Percentiles rank a stretch among this genome's conserved stretches.
Conservation (phyloP, 1,140 invertebrate genomes). For the Lordiphosa stackelbergi region DNA sequence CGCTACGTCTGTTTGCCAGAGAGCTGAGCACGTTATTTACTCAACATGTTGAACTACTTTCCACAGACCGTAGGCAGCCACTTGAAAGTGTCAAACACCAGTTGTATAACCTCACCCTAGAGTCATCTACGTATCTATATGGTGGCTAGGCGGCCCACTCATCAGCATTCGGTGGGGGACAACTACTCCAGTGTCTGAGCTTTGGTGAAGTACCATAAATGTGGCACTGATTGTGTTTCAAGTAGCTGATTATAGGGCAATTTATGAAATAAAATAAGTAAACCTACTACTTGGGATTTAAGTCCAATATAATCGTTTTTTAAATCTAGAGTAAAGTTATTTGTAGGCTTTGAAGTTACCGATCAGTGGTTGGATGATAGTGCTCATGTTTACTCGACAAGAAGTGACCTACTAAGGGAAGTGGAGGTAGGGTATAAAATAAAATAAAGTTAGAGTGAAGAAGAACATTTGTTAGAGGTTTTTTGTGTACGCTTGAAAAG, state of each 20-base stretch:
- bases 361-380: slow-evolving; percentile 19
- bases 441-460: not conserved
- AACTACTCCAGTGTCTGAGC: slow-evolving; percentile 44
- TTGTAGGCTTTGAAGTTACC: slow-evolving; percentile 55
- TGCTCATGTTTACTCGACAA: slow-evolving; percentile 1
- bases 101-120: slow-evolving; percentile 51
- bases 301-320: slow-evolving; percentile 69
- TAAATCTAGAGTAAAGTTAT: slow-evolving; percentile 74
- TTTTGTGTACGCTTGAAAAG: too few relatives aligned
- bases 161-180: not conserved
- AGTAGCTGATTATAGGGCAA: slow-evolving; percentile 55
- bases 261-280: slow-evolving; percentile 23
- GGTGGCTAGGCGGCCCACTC: slow-evolving; percentile 4
- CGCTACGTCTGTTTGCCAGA: slow-evolving; percentile 22
- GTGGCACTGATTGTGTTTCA: slow-evolving; percentile 56
- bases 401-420: slow-evolving; percentile 53
- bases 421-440: slow-evolving; percentile 26
- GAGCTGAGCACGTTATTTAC: slow-evolving; percentile 38
- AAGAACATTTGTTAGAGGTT: too few relatives aligned
- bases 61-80: slow-evolving; percentile 24
- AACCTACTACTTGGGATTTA: slow-evolving; percentile 58
- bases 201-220: slow-evolving; percentile 57
- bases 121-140: slow-evolving; percentile 23
- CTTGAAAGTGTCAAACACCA: slow-evolving; percentile 61
- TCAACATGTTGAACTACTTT: slow-evolving; percentile 65